Percentiles rank a stretch among this genome's conserved stretches.
These are phyloP conservation scores for Porites australiensis DNA, from an alignment of 64 coral and sea anemone genomes.

Conservation along the genomic window DNA sequence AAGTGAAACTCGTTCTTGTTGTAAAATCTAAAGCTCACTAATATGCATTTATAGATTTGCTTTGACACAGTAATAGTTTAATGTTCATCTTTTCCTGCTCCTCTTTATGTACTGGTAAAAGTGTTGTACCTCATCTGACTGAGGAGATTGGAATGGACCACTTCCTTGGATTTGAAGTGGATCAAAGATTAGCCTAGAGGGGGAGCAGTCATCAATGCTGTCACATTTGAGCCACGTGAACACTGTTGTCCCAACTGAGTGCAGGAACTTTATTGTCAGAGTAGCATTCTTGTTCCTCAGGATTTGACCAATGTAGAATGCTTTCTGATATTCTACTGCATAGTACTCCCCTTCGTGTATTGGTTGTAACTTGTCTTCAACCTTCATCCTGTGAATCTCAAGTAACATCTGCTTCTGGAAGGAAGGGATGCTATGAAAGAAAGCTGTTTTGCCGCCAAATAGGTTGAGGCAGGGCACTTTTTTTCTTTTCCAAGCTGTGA, in stretches of 20 bases:
- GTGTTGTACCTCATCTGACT: background rate
- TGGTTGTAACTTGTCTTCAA: conserved; percentile 17
- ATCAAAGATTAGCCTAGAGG: conserved; percentile 5
- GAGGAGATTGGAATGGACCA: conserved; percentile 18
- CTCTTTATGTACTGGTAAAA: conserved; percentile 14
- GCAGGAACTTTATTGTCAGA: conserved; percentile 41
- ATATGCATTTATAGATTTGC: conserved; percentile 3
- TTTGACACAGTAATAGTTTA: background rate
- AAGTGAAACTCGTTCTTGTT: too few relatives aligned
- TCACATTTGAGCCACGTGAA: conserved; percentile 43
- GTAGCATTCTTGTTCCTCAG: background rate
- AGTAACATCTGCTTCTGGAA: conserved; percentile 27
- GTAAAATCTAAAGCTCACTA: too few relatives aligned
- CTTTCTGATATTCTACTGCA: conserved; percentile 35
- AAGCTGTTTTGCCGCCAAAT: too few relatives aligned
- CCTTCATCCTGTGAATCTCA: conserved; percentile 25
- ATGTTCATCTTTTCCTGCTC: background rate
- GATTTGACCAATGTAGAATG: conserved; percentile 21
- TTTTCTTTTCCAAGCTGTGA: too few relatives aligned
- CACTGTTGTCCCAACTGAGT: background rate
- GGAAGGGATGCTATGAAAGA: background rate
- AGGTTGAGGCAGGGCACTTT: too few relatives aligned
- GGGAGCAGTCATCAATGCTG: background rate
- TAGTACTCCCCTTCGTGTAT: conserved; percentile 23
- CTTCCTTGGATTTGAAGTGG: conserved; percentile 4